Evolutionary conservation across 2,888 invertebrate species (phyloP), one percentile per base, ranked within the genome.

Genomic region (Drepana falcataria): DNA sequence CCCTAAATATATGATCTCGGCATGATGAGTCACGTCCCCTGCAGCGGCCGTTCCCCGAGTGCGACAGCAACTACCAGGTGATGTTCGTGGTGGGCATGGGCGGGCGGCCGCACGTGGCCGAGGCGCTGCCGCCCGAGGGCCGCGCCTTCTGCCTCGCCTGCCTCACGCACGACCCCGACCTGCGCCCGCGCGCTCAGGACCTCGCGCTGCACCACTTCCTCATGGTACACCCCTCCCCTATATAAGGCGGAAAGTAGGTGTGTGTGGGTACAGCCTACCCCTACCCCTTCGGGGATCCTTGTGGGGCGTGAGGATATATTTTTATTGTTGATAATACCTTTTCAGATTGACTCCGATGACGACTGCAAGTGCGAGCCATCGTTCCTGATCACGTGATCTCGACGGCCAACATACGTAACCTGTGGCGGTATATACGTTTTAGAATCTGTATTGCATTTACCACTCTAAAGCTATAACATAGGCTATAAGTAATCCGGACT

Each of bases 81-180:
- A 97, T 98, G 96, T 98, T 96, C 86, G 95, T 96, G 92, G 98
- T 98, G 71, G 98, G 98, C 44, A 97, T 96, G 95, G 98, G 97
- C 1, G 95, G 96, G 65, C 93, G 93, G 57, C 98, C 98, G 0
- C 91, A 93, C 62, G 91, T 95, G 5, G 97, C 98, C 0, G 93
- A 93, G 52, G 81, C 92, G 44, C 92, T 98, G 55, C 96, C 96
- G 44, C 93, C 93, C 55, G 98, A 98, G 83, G 98, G 97, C 0
- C 92, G 93, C 55, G 94, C 95, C 69, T 97, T 98, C 86, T 92
- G 97, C 53, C 87, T 92, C 7, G 87, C 91, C 56, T 97, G 97
- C 75, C 93, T 98, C 71, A 94, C 95, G 70, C 96, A 96, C 78
- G 96, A 98, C 84, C 94, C 97, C 0, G 94, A 93, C 61, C 82